Evolutionary conservation across 2,888 invertebrate genomes (phyloP), one percentile per base, ranked within the genome.

Genomic region (Scrobipalpa atriplicella): DNA sequence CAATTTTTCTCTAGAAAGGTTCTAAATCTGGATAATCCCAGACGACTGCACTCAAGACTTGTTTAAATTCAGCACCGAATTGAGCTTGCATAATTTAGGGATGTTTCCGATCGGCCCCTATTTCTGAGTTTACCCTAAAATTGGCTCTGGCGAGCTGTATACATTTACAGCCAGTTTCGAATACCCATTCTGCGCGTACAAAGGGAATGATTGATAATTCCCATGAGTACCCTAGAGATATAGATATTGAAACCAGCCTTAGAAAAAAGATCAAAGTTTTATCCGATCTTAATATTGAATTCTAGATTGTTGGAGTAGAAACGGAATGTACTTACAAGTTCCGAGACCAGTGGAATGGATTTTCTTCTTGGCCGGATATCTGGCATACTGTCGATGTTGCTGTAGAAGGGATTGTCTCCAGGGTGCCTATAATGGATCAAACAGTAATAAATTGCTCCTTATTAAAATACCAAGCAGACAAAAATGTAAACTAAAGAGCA

Each of bases 331-430:
- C 98, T 96, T 95, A 99, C 99, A 96, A 99, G 95, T 93, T 99
- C 99, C 70, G 99, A 99, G 80, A 99, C 99, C 82, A 99, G 95
- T 41, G 99, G 99, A 83, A 99, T 99, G 65, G 99, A 99, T 93
- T 99, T 99, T 85, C 99, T 95, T 81, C 98, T 94, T 66, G 99
- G 98, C 82, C 99, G 96, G 90, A 99, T 99, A 89, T 99, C 99
- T 64, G 99, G 99, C 98, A 98, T 99, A 84, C 99, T 99, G 95
- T 99, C 99, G 93, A 99, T 99, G 90, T 98, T 98, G 91, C 98
- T 99, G 95, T 99, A 99, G 94, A 99, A 99, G 10, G 99, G 98
- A 93, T 99, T 99, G 93, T 99, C 98, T 75, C 98, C 97, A 19
- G 98, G 97, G 83, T 97, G 97, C 76, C 96, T 96, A 93, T 69